These are phyloP conservation scores for Hippocampus kuda DNA, from an alignment of 2,797 vertebrate genomes.

Conservation along the genomic window DNA sequence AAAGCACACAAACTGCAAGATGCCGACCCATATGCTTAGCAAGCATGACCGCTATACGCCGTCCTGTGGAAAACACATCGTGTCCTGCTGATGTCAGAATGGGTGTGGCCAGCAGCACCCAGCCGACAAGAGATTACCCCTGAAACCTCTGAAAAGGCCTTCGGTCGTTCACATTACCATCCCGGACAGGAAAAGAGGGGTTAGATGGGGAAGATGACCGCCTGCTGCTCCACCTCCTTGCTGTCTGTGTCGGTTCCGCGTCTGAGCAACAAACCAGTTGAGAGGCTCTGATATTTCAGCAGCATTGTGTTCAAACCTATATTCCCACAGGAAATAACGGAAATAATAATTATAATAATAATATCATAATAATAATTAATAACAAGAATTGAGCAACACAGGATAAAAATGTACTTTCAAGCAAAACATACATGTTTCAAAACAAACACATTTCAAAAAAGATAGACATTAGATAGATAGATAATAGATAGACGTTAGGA, in stretches of 20 bases:
- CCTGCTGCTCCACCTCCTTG: slow-evolving; percentile 48
- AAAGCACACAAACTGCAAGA: neutral
- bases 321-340: too few species aligned
- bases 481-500: too few species aligned
- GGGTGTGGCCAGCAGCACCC: slow-evolving; percentile 39
- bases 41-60: slow-evolving; percentile 8
- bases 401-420: too few species aligned
- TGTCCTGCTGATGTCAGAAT: slow-evolving; percentile 12
- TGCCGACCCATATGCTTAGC: neutral
- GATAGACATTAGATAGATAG: too few species aligned
- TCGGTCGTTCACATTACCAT: slow-evolving; percentile 9
- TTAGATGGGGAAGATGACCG: slow-evolving; percentile 50
- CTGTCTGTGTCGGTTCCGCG: neutral
- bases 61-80: slow-evolving; percentile 25
- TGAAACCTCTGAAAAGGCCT: slow-evolving; percentile 13
- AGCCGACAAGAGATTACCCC: slow-evolving; percentile 13
- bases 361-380: too few species aligned
- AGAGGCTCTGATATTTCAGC: neutral
- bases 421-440: too few species aligned
- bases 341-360: too few species aligned
- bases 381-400: too few species aligned
- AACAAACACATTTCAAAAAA: too few species aligned
- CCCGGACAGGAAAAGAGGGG: slow-evolving; percentile 27
- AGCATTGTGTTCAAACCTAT: too few species aligned
- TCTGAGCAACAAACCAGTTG: neutral